Conservation (phyloP, 2,113 vertebrate species). For the Talpa occidentalis region DNA sequence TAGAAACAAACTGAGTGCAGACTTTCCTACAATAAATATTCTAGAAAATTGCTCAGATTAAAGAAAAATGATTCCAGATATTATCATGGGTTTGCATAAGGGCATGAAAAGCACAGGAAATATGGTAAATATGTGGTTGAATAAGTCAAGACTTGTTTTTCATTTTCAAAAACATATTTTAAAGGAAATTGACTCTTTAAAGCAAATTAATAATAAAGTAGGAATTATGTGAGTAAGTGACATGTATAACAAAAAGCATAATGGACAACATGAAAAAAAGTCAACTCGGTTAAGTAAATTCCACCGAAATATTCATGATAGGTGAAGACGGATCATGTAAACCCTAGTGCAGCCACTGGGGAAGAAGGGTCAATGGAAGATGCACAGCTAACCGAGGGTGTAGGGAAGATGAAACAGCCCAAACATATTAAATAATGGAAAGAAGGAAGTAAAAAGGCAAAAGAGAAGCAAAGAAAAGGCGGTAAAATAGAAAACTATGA, state of each 20-base stretch:
- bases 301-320: background rate
- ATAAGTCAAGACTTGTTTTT: background rate
- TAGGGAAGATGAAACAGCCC: background rate
- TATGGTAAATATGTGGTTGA: background rate
- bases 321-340: background rate
- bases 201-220: background rate
- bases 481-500: background rate
- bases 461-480: background rate
- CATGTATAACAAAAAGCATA: background rate
- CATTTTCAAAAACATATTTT: background rate
- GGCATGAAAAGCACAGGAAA: background rate
- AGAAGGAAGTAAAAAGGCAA: background rate
- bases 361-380: background rate
- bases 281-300: background rate
- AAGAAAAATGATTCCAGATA: background rate
- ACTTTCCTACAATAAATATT: background rate
- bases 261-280: background rate
- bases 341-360: background rate
- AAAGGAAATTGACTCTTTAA: background rate
- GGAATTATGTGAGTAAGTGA: background rate
- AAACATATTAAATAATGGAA: background rate
- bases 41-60: background rate
- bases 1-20: background rate
- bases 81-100: background rate
- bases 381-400: background rate